Evolutionary conservation across 2,797 vertebrate species (phyloP), one percentile per base, ranked within the genome.

Genomic region (Enteromius mattozi): DNA sequence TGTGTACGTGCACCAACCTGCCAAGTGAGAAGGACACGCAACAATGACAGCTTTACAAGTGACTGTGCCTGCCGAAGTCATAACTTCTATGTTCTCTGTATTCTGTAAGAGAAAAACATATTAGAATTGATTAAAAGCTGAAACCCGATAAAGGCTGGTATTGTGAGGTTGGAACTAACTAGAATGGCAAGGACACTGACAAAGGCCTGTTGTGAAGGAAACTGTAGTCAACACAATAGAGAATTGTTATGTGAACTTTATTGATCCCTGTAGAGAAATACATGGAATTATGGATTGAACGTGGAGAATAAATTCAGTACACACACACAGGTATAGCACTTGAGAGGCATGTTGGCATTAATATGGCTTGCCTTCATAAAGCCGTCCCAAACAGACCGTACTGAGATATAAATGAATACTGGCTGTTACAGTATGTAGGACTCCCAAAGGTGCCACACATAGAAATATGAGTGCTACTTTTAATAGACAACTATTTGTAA

Each of bases 11-110:
- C 87, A 92, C 94, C 93, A 89, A 96, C 95, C 93, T 93, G 95
- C 92, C 88, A 95, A 92, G 90, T 95, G 93, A 89, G 94, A 94
- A 81, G 93, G 94, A 89, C 92, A 94, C 83, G 93, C 93, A 91
- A 95, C 91, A 66, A 95, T 95, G 89, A 94, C 93, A 37, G 92
- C 91, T 85, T 91, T 90, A 89, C 94, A 92, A 88, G 89, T 78
- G 90, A 94, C 91, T 51, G 87, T 88, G 80, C 91, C 78, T 24
- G 74, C 74, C 54, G 80, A 76, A 8, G 93, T 95, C 72, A 42
- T 88, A 84, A 95, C 93, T 81, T 87, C 86, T 83, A 92, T 93
- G 87, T 88, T 90, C 86, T 95, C 92, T n/a, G 79, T 87, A 84
- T 91, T 88, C 95, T 95, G 92, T 49, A 61, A 85, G 47, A 24